Evolutionary conservation across 2,113 vertebrate species (phyloP), one percentile per base, ranked within the genome.

Genomic region (Thomomys bottae): DNA sequence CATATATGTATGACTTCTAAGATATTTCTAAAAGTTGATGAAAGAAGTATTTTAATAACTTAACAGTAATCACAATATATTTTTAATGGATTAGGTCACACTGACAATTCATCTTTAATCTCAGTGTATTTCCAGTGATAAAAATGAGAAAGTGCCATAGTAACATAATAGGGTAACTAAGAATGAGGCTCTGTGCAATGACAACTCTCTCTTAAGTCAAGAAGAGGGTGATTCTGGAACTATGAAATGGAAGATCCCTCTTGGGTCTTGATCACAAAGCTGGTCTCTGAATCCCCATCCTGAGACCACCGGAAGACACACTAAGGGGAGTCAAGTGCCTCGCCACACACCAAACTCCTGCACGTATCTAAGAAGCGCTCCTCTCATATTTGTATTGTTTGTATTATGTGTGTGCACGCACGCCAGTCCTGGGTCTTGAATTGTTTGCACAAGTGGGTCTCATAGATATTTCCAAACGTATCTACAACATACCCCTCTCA

Each of bases 1-100:
- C 45, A 28, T 42, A 17, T 54, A 54, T 38, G 17, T 3, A 34
- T 66, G 18, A 92, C 34, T 91, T 78, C 14, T 24, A 61, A 76
- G 61, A 71, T 83, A 71, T 49, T 85, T 90, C 70, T 88, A 45
- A 70, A 91, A 91, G 17, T 66, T 84, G 24, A 81, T 38, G 38
- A 3, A 73, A 64, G 8, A 12, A 88, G 30, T 30, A 76, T 38
- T 88, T 82, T 67, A 89, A 81, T 61, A 64, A 84, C 70, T 79
- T 14, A 32, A 49, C 23, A 78, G 11, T n/a, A 70, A 67, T 81
- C 82, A 75, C 45, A 90, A 57, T 34, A 12, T 30, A 49, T 4
- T 57, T 72, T 54, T 83, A 77, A 73, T 36, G 17, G 0, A 38
- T 73, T 26, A 45, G 11, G 10, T 76, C 20, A 67, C 20, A 40